These are phyloP conservation scores for Bubo scandiacus DNA, from an alignment of 2,113 vertebrate species.

Conservation along the genomic window DNA sequence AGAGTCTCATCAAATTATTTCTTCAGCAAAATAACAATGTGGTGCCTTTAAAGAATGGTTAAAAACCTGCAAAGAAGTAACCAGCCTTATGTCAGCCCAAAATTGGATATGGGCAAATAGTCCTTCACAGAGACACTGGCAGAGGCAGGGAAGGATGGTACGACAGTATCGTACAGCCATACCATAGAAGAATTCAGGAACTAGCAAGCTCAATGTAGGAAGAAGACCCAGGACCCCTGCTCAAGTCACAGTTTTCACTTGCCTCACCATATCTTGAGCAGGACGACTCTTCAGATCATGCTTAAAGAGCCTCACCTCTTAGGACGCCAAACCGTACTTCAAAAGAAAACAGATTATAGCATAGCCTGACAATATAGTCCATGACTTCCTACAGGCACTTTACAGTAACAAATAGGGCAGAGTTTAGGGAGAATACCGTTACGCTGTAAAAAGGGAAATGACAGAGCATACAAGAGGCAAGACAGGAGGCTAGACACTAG, in stretches of 20 bases:
- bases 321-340: not conserved
- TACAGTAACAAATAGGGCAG: not conserved
- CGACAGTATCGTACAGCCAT: not conserved
- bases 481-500: not conserved
- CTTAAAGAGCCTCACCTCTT: not conserved
- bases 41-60: not conserved
- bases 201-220: not conserved
- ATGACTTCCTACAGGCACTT: accelerated
- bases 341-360: not conserved
- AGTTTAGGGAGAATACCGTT: not conserved
- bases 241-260: not conserved
- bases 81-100: not conserved
- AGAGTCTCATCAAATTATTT: not conserved
- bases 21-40: not conserved
- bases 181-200: not conserved
- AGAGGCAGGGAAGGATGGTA: not conserved
- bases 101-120: not conserved
- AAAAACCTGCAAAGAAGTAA: not conserved
- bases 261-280: not conserved
- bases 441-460: not conserved
- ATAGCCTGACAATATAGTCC: not conserved
- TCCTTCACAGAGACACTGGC: not conserved
- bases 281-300: not conserved
- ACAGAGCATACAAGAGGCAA: not conserved
- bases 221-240: not conserved